Percentiles rank a stretch among this genome's conserved stretches.
phyloP scores from a whole-genome alignment of 2,888 invertebrate species.

The Arge pagana region DNA sequence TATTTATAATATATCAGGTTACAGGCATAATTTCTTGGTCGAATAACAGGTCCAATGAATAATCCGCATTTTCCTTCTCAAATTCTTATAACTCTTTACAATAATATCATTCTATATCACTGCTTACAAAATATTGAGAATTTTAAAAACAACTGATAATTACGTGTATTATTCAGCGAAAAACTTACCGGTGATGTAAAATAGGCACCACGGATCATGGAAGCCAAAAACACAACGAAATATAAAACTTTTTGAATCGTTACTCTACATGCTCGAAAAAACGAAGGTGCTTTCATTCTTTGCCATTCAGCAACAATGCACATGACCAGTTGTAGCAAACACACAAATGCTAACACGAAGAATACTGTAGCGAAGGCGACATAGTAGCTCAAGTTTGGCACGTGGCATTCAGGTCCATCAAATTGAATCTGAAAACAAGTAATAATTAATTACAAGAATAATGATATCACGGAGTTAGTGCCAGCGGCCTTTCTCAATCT shows the following conservation, averaged over 20 bases:
- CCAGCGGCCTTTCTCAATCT: too few species aligned
- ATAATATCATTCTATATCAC: conserved; percentile 10
- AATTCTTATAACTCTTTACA: neutral
- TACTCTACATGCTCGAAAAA: conserved; percentile 80
- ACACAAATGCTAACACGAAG: conserved; percentile 81
- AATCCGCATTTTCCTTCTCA: neutral
- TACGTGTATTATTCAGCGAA: conserved; percentile 6
- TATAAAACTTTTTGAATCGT: conserved; percentile 91
- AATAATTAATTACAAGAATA: too few species aligned
- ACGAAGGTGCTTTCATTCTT: conserved; percentile 80
- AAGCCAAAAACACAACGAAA: conserved; percentile 83
- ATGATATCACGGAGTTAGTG: too few species aligned
- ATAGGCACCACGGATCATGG: conserved; percentile 84
- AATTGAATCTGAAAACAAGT: conserved; percentile 64
- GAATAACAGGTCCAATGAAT: too few species aligned
- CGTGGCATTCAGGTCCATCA: conserved; percentile 81
- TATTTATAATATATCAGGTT: too few species aligned
- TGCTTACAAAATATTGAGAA: conserved; percentile 5
- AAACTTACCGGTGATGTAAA: conserved; percentile 87
- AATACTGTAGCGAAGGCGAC: conserved; percentile 68
- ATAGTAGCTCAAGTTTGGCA: conserved; percentile 81
- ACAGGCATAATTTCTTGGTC: too few species aligned
- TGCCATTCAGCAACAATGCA: conserved; percentile 83
- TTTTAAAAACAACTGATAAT: neutral
- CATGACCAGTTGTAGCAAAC: conserved; percentile 82